A percentile compares a stretch with the other conserved stretches of the same genome.
Evolutionary conservation across 2,888 invertebrate genomes (phyloP).

Genomic region (Conchocele bisecta): DNA sequence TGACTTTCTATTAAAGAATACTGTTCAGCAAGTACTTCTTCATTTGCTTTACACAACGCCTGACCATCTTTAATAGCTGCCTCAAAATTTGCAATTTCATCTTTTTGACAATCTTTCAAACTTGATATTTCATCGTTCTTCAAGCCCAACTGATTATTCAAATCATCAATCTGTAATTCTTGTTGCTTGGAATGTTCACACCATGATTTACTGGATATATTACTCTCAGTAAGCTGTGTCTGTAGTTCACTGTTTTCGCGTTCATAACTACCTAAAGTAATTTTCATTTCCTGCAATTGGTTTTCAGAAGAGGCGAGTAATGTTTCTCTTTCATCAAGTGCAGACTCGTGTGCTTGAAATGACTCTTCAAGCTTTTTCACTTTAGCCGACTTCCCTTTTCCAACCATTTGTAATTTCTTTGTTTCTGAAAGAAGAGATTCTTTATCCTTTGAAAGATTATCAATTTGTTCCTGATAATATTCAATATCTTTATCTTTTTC

Average conservation of each 20-base stretch:
- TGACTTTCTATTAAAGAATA: too few species aligned
- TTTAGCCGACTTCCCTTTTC: constrained; percentile 43
- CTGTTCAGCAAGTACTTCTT: too few species aligned
- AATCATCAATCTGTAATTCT: constrained; percentile 7
- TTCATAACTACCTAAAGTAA: background rate
- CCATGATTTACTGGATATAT: constrained; percentile 6
- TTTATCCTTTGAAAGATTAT: constrained; percentile 43
- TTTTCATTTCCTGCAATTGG: background rate
- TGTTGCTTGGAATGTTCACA: constrained; percentile 4
- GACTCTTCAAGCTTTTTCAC: constrained; percentile 49
- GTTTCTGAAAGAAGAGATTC: constrained; percentile 45
- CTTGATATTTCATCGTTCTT: background rate
- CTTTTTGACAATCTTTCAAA: background rate
- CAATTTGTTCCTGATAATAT: constrained; percentile 43
- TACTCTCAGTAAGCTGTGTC: background rate
- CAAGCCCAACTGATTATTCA: background rate
- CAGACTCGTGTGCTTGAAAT: constrained; percentile 36
- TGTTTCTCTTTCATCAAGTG: constrained; percentile 29
- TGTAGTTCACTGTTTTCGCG: background rate
- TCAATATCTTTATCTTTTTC: constrained; percentile 42
- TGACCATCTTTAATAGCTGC: too few species aligned
- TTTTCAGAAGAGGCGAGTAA: background rate
- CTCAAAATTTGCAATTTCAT: background rate
- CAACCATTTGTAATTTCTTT: constrained; percentile 55
- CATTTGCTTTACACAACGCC: too few species aligned